phyloP scores from a whole-genome alignment of 2,797 vertebrate species.

The Vultur gryphus region DNA sequence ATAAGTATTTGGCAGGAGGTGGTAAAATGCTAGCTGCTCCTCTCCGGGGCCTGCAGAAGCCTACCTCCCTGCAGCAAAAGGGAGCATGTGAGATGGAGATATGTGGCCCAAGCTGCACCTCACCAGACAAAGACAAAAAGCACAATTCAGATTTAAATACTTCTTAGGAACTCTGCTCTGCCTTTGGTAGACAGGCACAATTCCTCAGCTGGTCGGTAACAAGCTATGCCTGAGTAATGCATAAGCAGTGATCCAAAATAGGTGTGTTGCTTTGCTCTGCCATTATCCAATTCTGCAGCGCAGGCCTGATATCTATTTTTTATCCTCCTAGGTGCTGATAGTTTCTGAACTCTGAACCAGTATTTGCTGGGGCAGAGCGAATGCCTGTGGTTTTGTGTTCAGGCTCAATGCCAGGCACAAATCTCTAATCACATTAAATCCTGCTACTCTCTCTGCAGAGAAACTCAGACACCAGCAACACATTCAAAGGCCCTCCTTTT shows the following conservation, averaged over 20 bases:
- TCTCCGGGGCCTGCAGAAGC: neutral
- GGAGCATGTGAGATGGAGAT: neutral
- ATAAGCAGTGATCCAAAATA: neutral
- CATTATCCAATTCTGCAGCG: neutral
- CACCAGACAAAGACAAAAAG: neutral
- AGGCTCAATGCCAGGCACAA: neutral
- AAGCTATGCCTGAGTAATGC: neutral
- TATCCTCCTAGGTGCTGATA: neutral
- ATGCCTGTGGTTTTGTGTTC: neutral
- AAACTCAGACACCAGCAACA: neutral
- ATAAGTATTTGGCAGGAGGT: neutral
- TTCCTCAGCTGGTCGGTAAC: neutral
- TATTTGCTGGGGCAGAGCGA: neutral
- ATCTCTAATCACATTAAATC: constrained; percentile 21
- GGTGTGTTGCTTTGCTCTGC: neutral
- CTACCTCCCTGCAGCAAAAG: neutral
- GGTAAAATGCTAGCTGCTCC: neutral
- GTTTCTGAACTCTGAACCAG: neutral
- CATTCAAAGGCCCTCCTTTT: neutral
- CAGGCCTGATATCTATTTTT: neutral
- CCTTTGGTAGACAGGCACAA: neutral
- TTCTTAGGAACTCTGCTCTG: neutral
- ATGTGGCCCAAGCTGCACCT: neutral
- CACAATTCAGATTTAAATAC: neutral
- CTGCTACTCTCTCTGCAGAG: neutral